phyloP scores from a whole-genome alignment of 64 coral and sea anemone genomes.

The Acropora yongei region DNA sequence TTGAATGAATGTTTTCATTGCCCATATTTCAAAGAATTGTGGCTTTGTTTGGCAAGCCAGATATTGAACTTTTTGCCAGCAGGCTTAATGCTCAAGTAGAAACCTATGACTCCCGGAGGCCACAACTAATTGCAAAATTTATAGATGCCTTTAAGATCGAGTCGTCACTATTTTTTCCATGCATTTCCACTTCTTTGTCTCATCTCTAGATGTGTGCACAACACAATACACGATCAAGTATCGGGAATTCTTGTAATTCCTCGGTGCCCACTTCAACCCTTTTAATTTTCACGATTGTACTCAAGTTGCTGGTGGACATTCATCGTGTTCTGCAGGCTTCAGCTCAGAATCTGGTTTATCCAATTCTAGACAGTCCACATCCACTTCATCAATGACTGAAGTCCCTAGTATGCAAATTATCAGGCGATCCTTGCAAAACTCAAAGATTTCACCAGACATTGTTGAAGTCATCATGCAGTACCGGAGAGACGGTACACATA shows the following conservation, averaged over 20 bases:
- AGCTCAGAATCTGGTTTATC: conserved; percentile 24
- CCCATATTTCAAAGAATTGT: no score
- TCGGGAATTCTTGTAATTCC: conserved; percentile 40
- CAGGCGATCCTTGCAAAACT: conserved; percentile 31
- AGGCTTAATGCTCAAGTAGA: no score
- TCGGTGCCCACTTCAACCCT: conserved; percentile 6
- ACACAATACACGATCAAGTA: conserved; percentile 37
- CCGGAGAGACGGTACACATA: background rate
- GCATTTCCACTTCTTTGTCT: conserved; percentile 67
- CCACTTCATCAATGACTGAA: background rate
- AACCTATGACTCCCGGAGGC: background rate
- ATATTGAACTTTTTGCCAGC: no score
- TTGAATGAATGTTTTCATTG: no score
- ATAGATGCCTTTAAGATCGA: conserved; percentile 66
- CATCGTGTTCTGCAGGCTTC: conserved; percentile 20
- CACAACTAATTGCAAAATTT: conserved; percentile 49
- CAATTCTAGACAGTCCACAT: conserved; percentile 34
- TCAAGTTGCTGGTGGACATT: conserved; percentile 12
- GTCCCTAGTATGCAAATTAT: conserved; percentile 53
- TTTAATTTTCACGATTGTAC: conserved; percentile 21
- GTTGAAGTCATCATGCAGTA: conserved; percentile 37
- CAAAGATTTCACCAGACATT: conserved; percentile 27
- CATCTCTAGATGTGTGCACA: conserved; percentile 60
- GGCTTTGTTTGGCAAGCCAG: no score
- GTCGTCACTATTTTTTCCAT: conserved; percentile 58